These are phyloP conservation scores for Sinocyclocheilus anshuiensis DNA, from an alignment of 2,113 vertebrate genomes.

Conservation along the genomic window DNA sequence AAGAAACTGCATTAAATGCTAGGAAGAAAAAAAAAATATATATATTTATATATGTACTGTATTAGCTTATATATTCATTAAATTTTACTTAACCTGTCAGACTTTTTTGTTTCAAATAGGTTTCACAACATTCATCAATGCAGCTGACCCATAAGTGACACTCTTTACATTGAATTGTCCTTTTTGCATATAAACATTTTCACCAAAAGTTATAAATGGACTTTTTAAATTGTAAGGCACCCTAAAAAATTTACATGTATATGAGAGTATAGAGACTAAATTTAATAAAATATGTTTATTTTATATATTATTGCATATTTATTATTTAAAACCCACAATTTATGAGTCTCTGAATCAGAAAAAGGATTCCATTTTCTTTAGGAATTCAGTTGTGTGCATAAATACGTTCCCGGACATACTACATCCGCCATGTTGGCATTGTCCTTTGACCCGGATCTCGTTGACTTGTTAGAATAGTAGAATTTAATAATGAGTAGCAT, in stretches of 20 bases:
- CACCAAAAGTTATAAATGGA: neutral
- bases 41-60: too few relatives aligned
- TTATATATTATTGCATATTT: neutral
- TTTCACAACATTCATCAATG: too few relatives aligned
- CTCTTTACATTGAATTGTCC: too few relatives aligned
- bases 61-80: too few relatives aligned
- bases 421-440: neutral
- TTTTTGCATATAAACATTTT: neutral
- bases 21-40: too few relatives aligned
- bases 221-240: neutral
- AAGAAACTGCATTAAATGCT: too few relatives aligned
- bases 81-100: too few relatives aligned
- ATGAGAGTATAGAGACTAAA: neutral
- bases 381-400: neutral
- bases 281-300: neutral
- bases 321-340: neutral
- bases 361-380: neutral
- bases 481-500: neutral
- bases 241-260: neutral
- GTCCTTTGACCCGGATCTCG: neutral
- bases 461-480: too few relatives aligned
- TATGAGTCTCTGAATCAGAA: neutral
- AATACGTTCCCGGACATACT: neutral
- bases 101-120: too few relatives aligned
- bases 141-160: too few relatives aligned